Base-by-base conservation (phyloP, 1,140 invertebrate species). In the Heliconius congener region DNA sequence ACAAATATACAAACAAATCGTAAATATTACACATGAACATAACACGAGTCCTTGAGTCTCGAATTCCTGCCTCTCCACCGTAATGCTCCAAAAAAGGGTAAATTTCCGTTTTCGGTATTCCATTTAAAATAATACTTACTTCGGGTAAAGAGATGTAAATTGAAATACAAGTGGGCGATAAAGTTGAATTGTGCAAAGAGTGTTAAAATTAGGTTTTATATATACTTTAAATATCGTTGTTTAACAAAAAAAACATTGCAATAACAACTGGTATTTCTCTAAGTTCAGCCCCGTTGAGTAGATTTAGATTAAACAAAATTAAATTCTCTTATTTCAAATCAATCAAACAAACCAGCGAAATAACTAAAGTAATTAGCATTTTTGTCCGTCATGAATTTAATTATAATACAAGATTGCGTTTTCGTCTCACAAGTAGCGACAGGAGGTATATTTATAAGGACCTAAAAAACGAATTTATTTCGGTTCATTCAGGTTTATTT, bases 321-420 rank as follows among this genome's bases (percentile, higher is more conserved):
- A 57, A 8, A 57, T 8, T 71, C 16, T 52, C 50, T 19, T 52
- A 52, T 52, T 52, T 52, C 50, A 52, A 52, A 52, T 6, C 34
- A 71, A 16, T 34, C 13, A 52, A 50, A 70, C 50, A 52, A 52
- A 52, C 50, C 50, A 52, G 18, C 30, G 13, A 77, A 52, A 52
- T 52, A 52, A 19, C 50, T 50, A 23, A 71, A 71, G 39, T 78
- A 73, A 78, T 78, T 73, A 73, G 37, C 77, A 70, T 60, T 78
- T 78, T 78, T 73, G 77, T 52, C 6, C 71, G 77, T 55, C 77
- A 78, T 78, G 52, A 78, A 78, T 78, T 52, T 19, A 52, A 52
- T 52, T 52, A 46, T 6, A 52, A 19, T 19, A 52, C 50, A 52
- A 19, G 50, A 57, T 57, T 23, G n/a, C 55, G 55, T 57, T 57